Percentiles rank a stretch among this genome's conserved stretches.
These are phyloP conservation scores for Nothura maculosa DNA, from an alignment of 2,797 vertebrate species.

Conservation along the genomic window DNA sequence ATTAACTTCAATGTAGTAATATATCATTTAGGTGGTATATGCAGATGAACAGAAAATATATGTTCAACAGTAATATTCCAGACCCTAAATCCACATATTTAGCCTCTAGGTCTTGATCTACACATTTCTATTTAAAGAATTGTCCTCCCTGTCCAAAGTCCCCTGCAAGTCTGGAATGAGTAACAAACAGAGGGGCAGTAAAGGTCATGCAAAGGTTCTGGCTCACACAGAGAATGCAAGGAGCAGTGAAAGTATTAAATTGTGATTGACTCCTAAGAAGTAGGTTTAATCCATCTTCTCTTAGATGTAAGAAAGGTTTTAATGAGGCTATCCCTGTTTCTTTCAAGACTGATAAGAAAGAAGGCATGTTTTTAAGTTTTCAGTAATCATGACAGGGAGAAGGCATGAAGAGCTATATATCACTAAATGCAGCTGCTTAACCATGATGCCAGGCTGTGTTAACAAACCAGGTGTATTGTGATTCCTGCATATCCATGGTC, in stretches of 20 bases:
- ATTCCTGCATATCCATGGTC: no score
- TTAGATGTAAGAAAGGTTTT: not conserved
- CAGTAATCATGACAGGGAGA: accelerated
- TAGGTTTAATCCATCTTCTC: not conserved
- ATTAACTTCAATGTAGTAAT: not conserved
- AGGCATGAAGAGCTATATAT: not conserved
- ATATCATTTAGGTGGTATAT: not conserved
- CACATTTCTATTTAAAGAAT: not conserved
- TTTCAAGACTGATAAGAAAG: not conserved
- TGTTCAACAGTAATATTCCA: not conserved
- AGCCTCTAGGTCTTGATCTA: not conserved
- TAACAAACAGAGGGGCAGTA: not conserved
- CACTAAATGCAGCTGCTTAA: not conserved
- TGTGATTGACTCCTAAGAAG: not conserved
- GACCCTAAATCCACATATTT: not conserved
- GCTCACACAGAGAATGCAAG: not conserved
- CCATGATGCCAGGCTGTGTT: accelerated
- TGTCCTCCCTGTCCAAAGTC: not conserved
- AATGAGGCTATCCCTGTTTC: not conserved
- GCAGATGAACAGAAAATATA: not conserved
- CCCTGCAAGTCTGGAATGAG: not conserved
- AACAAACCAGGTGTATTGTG: not conserved
- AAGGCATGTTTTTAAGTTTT: not conserved
- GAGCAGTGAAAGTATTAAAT: not conserved
- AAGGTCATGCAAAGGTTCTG: not conserved